Conservation (phyloP, 2,113 vertebrate species). For the Lepus americanus region DNA sequence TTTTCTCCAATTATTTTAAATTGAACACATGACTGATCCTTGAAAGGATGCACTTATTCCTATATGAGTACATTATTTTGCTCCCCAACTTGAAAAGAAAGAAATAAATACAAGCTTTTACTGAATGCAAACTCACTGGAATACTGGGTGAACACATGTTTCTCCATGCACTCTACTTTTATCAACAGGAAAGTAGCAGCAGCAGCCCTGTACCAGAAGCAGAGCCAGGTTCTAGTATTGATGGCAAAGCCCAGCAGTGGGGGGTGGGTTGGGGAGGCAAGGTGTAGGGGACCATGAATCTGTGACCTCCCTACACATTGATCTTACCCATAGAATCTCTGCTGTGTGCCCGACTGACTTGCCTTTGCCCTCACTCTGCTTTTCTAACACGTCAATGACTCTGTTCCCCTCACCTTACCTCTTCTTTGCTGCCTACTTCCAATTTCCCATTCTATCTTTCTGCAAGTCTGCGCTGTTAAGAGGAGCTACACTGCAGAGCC, state of each 20-base stretch:
- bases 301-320: background rate
- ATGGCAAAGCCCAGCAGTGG: background rate
- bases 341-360: background rate
- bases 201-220: background rate
- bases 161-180: accelerated
- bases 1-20: background rate
- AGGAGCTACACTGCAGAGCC: background rate
- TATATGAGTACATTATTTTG: background rate
- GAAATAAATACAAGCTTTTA: constrained; percentile 1
- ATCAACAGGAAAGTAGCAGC: background rate
- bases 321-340: background rate
- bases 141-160: background rate
- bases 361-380: no score
- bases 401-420: background rate
- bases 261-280: no score
- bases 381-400: background rate
- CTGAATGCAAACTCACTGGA: background rate
- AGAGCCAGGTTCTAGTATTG: background rate
- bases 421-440: background rate
- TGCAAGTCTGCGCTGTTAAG: background rate
- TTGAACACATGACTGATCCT: background rate
- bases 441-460: background rate
- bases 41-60: background rate
- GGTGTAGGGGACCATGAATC: background rate
- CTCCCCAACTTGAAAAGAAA: background rate